Evolutionary conservation across 2,797 vertebrate species (phyloP).

Genomic region (Peromyscus aztecus): DNA sequence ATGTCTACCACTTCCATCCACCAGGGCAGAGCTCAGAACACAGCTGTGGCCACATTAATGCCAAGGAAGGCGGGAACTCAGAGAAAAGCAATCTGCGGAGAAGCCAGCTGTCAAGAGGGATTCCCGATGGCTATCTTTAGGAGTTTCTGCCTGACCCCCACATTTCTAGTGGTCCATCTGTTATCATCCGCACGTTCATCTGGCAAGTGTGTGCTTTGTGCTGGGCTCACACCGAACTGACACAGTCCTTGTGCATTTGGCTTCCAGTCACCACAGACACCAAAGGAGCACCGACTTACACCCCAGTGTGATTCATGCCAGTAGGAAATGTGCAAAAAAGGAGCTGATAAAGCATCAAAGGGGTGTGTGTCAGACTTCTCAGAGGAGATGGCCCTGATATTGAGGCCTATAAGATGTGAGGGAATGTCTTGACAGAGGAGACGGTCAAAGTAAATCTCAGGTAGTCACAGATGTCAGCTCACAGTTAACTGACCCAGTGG

Average conservation of each 20-base stretch:
- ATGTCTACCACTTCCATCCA: not conserved
- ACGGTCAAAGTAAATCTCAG: not conserved
- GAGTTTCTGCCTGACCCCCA: not conserved
- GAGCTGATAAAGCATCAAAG: not conserved
- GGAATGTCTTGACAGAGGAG: not conserved
- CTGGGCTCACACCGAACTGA: not conserved
- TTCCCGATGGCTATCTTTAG: not conserved
- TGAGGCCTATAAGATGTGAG: not conserved
- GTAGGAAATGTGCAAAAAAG: not conserved
- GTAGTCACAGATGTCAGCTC: too few species aligned
- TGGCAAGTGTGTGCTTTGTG: not conserved
- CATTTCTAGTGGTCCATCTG: not conserved
- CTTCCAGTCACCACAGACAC: not conserved
- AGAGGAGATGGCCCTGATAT: not conserved
- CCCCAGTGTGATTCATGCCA: not conserved
- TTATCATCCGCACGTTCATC: not conserved
- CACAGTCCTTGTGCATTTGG: not conserved
- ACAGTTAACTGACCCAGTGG: not conserved
- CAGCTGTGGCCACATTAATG: not conserved
- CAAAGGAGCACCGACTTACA: too few species aligned
- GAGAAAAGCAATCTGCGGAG: not conserved
- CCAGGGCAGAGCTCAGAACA: not conserved
- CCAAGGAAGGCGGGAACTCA: not conserved
- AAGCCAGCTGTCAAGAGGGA: not conserved
- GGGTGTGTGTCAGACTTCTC: not conserved